Conservation (phyloP, 1,140 invertebrate genomes). For the Tetranychus urticae region DNA sequence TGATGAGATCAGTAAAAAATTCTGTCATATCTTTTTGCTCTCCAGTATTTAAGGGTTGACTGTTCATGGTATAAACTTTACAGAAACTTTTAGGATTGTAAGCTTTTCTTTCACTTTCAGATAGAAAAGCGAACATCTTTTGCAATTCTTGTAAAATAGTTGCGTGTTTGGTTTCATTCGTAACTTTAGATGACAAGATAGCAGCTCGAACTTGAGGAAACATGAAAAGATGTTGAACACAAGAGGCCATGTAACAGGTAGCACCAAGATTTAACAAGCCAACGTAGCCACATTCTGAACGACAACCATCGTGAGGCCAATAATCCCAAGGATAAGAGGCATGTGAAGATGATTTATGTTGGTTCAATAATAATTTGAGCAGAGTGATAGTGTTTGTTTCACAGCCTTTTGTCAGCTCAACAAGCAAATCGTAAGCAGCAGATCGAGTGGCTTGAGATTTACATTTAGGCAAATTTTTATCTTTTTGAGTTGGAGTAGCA, state of each 20-base stretch:
- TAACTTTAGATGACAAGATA: conserved; percentile 35
- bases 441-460: conserved; percentile 66
- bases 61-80: conserved; percentile 88
- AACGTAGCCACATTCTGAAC: conserved; percentile 78
- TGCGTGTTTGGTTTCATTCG: conserved; percentile 43
- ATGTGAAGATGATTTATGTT: conserved; percentile 53
- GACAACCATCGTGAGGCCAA: conserved; percentile 80
- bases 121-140: conserved; percentile 79
- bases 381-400: conserved; percentile 63
- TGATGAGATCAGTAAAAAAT: conserved; percentile 86
- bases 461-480: conserved; percentile 67
- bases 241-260: conserved; percentile 90
- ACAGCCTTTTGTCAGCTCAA: conserved; percentile 56
- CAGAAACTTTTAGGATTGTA: conserved; percentile 87
- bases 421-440: conserved; percentile 64
- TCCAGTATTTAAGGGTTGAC: conserved; percentile 76
- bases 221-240: conserved; percentile 89
- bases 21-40: conserved; percentile 97
- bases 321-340: conserved; percentile 83
- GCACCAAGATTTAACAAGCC: conserved; percentile 80
- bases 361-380: conserved; percentile 51
- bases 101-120: conserved; percentile 77
- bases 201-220: conserved; percentile 67
- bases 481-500: conserved; percentile 52
- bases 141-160: conserved; percentile 61